Conservation (phyloP, 2,888 invertebrate genomes). For the Drosophila kuntzei region DNA sequence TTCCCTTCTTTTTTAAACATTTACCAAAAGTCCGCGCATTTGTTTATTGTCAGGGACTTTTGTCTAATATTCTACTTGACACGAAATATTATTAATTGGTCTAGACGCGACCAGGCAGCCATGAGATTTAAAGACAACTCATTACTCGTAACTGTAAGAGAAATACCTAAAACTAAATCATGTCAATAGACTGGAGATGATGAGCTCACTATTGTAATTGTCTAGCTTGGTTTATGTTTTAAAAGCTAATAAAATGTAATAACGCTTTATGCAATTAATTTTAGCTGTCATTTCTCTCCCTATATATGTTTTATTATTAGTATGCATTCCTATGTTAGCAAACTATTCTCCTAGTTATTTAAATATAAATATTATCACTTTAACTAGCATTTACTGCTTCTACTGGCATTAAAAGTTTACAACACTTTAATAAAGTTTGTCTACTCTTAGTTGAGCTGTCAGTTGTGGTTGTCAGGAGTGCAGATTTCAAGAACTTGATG, state of each 20-base stretch:
- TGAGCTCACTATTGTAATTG: not conserved
- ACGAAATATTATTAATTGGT: slow-evolving; percentile 77
- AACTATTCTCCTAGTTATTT: too few species aligned
- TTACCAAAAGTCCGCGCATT: slow-evolving; percentile 42
- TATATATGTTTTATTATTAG: too few species aligned
- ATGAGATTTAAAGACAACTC: slow-evolving; percentile 34
- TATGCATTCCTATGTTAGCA: too few species aligned
- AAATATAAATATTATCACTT: not conserved
- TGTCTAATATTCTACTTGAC: slow-evolving; percentile 66
- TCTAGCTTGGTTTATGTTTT: not conserved
- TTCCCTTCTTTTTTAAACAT: slow-evolving; percentile 12
- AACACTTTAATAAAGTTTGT: slow-evolving; percentile 40
- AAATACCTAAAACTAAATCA: slow-evolving; percentile 27
- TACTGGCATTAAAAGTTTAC: slow-evolving; percentile 16
- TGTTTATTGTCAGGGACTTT: slow-evolving; percentile 53
- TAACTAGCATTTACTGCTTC: not conserved
- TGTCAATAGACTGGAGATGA: not conserved
- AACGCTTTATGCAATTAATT: not conserved
- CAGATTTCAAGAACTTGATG: slow-evolving; percentile 32
- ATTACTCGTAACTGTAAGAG: slow-evolving; percentile 11
- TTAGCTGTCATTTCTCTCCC: not conserved
- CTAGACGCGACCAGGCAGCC: slow-evolving; percentile 59
- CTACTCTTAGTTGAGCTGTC: slow-evolving; percentile 29
- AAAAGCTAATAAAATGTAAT: not conserved
- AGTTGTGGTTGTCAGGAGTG: slow-evolving; percentile 20